Evolutionary conservation across 2,888 invertebrate genomes (phyloP).

Genomic region (Latheticus oryzae): DNA sequence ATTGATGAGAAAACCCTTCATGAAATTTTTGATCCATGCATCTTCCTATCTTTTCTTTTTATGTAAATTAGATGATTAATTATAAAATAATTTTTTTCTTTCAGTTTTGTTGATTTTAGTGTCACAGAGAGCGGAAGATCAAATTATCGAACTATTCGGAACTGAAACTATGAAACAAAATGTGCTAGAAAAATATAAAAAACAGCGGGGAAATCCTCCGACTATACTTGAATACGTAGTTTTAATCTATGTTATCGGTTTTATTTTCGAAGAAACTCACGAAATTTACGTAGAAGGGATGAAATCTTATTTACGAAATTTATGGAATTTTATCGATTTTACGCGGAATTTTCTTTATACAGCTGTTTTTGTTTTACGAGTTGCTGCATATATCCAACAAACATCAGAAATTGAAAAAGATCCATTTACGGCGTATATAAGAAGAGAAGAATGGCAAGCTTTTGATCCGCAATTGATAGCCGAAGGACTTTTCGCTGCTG

Average conservation of each 20-base stretch:
- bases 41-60: slow-evolving; percentile 94
- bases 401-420: slow-evolving; percentile 75
- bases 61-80: slow-evolving; percentile 69
- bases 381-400: slow-evolving; percentile 83
- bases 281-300: slow-evolving; percentile 92
- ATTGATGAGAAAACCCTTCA: slow-evolving; percentile 92
- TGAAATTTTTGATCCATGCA: slow-evolving; percentile 96
- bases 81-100: slow-evolving; percentile 40
- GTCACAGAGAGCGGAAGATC: slow-evolving; percentile 88
- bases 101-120: slow-evolving; percentile 91
- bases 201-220: slow-evolving; percentile 87
- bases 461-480: slow-evolving; percentile 95
- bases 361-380: slow-evolving; percentile 74
- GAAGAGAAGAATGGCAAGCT: slow-evolving; percentile 89
- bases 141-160: slow-evolving; percentile 78
- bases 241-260: slow-evolving; percentile 85
- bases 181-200: slow-evolving; percentile 72
- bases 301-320: slow-evolving; percentile 85
- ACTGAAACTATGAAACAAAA: slow-evolving; percentile 75
- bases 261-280: slow-evolving; percentile 92
- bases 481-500: slow-evolving; percentile 93
- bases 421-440: slow-evolving; percentile 78
- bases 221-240: slow-evolving; percentile 86
- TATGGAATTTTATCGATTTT: slow-evolving; percentile 98
- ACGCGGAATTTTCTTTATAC: slow-evolving; percentile 89